Percentiles rank a stretch among this genome's conserved stretches.
phyloP scores from a whole-genome alignment of 2,797 vertebrate species.

The Gymnocypris eckloni region DNA sequence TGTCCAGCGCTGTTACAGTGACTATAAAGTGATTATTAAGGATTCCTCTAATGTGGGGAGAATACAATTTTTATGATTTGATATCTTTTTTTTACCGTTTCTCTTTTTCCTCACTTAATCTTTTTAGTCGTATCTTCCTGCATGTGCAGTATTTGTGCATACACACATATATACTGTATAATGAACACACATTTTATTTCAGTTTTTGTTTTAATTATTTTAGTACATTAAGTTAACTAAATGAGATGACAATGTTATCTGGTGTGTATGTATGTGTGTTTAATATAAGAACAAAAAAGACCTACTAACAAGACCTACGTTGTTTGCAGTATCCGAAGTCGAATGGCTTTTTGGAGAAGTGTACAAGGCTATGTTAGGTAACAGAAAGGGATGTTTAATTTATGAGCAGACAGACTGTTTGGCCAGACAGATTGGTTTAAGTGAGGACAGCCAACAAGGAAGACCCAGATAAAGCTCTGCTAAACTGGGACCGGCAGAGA shows the following conservation, averaged over 20 bases:
- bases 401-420: conserved; percentile 56
- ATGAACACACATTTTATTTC: neutral
- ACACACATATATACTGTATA: neutral
- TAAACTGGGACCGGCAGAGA: conserved; percentile 41
- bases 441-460: conserved; percentile 50
- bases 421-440: conserved; percentile 53
- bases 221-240: neutral
- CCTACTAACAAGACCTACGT: neutral
- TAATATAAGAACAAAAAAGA: neutral
- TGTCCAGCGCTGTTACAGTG: conserved; percentile 12
- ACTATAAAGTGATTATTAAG: conserved; percentile 34
- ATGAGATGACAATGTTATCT: neutral
- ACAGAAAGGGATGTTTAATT: conserved; percentile 57
- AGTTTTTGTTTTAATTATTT: neutral
- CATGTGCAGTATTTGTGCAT: neutral
- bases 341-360: conserved; percentile 27
- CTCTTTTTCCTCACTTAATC: neutral
- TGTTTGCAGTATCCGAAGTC: neutral
- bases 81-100: neutral
- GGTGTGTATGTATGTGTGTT: neutral
- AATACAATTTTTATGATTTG: conserved; percentile 28
- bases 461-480: conserved; percentile 57
- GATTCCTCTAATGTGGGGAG: conserved; percentile 17
- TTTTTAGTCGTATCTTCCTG: neutral
- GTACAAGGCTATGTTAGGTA: conserved; percentile 19